Conservation (phyloP, 37 sponge, comb jelly and placozoan genomes). For the Amphimedon queenslandica region DNA sequence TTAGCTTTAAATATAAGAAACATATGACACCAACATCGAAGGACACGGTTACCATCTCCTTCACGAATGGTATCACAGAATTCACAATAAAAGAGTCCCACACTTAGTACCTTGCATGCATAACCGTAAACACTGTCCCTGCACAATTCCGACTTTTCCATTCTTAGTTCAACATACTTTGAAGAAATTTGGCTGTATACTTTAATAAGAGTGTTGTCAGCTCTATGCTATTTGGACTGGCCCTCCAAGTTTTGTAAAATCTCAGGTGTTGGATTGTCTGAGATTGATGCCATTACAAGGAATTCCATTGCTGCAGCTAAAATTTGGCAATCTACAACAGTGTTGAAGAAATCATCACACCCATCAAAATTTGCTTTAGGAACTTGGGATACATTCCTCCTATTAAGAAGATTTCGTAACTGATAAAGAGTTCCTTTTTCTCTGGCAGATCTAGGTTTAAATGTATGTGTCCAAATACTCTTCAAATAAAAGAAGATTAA, state of each 20-base stretch:
- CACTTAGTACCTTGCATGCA: neutral
- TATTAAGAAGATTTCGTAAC: constrained; percentile 6
- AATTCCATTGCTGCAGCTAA: neutral
- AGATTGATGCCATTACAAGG: neutral
- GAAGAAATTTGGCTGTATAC: neutral
- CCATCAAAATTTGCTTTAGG: constrained; percentile 9
- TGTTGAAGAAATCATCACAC: constrained; percentile 1
- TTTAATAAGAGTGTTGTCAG: neutral
- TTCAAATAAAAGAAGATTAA: neutral
- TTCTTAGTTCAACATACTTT: too few relatives aligned
- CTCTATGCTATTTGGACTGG: too few relatives aligned
- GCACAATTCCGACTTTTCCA: neutral
- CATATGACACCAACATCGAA: constrained; percentile 24
- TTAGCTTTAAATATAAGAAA: constrained; percentile 9
- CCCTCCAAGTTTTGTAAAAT: too few relatives aligned
- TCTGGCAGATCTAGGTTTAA: neutral
- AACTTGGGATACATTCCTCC: neutral
- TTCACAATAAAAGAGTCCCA: constrained; percentile 4
- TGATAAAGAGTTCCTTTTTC: neutral
- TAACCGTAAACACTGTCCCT: neutral
- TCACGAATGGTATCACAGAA: constrained; percentile 17
- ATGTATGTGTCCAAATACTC: neutral
- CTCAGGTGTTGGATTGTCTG: neutral
- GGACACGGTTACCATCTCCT: constrained; percentile 14
- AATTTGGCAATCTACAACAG: neutral